Evolutionary conservation across 2,113 vertebrate genomes (phyloP), one percentile per base, ranked within the genome.

Genomic region (Lates calcarifer): DNA sequence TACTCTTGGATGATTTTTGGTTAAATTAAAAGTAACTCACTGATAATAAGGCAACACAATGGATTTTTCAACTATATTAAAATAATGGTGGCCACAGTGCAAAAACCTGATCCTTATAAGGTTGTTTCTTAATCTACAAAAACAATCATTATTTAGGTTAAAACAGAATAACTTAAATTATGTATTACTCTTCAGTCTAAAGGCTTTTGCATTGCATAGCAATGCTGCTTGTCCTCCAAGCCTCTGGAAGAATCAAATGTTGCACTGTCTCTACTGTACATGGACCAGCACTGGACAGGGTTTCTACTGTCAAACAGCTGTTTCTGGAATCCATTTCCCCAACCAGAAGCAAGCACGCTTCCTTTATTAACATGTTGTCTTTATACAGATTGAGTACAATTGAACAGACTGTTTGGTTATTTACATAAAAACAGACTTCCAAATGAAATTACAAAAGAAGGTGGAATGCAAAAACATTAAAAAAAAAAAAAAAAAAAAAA

Each of bases 401-500:
- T 93, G 78, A 94, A 90, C 92, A 93, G 90, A 94, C 81, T 26
- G 83, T 84, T 88, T 92, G 83, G 90, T 89, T 94, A 94, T 94
- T 93, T 94, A 94, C 92, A 93, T 85, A 85, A 94, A 81, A 94
- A 90, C 89, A 89, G 87, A 90, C 88, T 88, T 89, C 85, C 89
- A 92, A 91, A 87, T 79, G 74, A 91, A 87, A 87, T 85, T 74
- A 90, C 86, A 89, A 89, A 93, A 92, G 28, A 63, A 92, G 88
- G 87, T 93, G 95, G 96, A 97, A 97, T 95, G 96, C 95, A 91
- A 92, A 96, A 96, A 96, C 72, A 91, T 92, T 90, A 13, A 41
- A 91, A 85, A 94, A 60, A 20, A 58, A 94, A 86, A 83, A 87
- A 87, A 87, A 87, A 87, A 94, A 35, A 37, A 28, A 94, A 87